Conservation (phyloP, 2,113 vertebrate genomes). For the Trogon melanurus region DNA sequence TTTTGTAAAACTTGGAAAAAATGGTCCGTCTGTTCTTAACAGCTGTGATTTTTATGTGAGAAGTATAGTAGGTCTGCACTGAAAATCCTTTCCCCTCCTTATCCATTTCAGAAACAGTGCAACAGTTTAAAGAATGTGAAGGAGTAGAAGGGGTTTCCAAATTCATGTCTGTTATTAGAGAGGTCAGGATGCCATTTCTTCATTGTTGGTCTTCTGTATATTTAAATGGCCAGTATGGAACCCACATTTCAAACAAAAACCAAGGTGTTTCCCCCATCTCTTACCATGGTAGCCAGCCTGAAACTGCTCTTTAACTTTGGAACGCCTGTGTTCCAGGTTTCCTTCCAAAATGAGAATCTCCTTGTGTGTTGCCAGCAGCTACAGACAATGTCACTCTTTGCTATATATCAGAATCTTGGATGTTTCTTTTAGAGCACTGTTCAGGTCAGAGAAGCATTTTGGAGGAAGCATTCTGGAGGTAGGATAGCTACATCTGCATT, state of each 20-base stretch:
- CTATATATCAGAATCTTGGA: not conserved
- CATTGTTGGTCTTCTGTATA: not conserved
- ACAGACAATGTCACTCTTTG: not conserved
- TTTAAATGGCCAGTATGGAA: not conserved
- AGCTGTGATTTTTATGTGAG: not conserved
- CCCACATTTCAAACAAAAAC: not conserved
- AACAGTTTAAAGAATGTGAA: not conserved
- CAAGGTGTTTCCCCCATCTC: not conserved
- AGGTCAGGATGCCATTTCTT: not conserved
- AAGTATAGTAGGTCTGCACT: not conserved
- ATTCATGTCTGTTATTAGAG: not conserved
- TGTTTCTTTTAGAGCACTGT: not conserved
- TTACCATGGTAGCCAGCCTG: not conserved
- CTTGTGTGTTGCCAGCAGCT: not conserved
- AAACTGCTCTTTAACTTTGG: not conserved
- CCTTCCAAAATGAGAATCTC: not conserved
- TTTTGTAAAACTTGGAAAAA: not conserved
- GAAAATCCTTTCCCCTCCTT: not conserved
- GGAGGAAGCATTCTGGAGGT: not conserved
- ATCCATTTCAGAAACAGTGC: not conserved
- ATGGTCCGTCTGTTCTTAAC: not conserved
- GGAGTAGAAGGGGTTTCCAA: not conserved
- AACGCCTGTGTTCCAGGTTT: not conserved
- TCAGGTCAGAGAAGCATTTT: not conserved
- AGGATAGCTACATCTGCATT: not conserved